Evolutionary conservation across 1,140 invertebrate species (phyloP).

Genomic region (Stegodyphus mimosarum): DNA sequence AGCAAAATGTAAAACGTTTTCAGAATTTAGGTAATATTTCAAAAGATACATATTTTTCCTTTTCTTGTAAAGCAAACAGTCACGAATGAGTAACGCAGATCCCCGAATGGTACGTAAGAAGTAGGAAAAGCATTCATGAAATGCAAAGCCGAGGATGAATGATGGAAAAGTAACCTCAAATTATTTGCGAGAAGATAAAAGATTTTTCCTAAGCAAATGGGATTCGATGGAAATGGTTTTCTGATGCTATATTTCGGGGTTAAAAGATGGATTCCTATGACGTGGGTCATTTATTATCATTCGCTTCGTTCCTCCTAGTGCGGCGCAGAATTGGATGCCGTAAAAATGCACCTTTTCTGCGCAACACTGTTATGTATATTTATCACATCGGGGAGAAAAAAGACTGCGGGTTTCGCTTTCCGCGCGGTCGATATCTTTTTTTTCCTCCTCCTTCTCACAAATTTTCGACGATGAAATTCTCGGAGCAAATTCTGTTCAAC

Average conservation of each 20-base stretch:
- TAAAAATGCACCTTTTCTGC: not conserved
- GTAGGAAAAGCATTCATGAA: conserved; percentile 45
- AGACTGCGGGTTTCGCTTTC: not conserved
- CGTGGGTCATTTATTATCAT: conserved; percentile 51
- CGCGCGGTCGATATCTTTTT: no score
- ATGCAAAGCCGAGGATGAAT: conserved; percentile 46
- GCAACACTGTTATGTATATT: not conserved
- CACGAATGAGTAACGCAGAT: not conserved
- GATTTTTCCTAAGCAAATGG: conserved; percentile 57
- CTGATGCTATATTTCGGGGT: conserved; percentile 60
- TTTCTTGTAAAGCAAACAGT: not conserved
- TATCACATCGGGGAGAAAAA: not conserved
- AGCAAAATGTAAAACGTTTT: not conserved
- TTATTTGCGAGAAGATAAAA: conserved; percentile 60
- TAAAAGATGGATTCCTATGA: conserved; percentile 54
- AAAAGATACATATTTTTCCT: conserved; percentile 9
- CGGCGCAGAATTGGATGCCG: not conserved
- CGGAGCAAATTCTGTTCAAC: no score
- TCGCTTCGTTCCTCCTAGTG: not conserved
- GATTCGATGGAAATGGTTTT: conserved; percentile 61
- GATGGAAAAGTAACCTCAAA: conserved; percentile 53
- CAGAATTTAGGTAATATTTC: conserved; percentile 27
- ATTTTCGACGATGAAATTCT: no score
- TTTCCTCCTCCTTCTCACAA: no score
- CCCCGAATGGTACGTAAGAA: not conserved